Evolutionary conservation across 2,113 vertebrate genomes (phyloP), one percentile per base, ranked within the genome.

Genomic region (Brachyistius frenatus): DNA sequence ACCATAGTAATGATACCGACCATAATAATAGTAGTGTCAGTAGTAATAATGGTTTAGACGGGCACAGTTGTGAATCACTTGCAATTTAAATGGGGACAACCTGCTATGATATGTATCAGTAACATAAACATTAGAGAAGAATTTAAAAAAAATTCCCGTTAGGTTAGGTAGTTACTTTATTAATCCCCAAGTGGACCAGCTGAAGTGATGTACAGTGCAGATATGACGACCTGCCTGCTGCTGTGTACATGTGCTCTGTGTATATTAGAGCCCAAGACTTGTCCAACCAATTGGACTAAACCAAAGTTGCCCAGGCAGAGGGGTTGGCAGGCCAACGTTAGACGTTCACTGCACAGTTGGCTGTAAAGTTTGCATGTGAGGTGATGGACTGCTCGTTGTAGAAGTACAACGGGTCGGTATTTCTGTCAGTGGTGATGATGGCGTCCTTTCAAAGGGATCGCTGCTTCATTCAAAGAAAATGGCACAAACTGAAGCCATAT

Each of bases 281-380:
- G 83, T 78, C 73, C 71, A 81, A 92, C 91, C 76, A 81, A 91
- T 91, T 74, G 63, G 63, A 80, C 76, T 71, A 71, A 83, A 66
- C 52, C 64, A 68, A 53, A 67, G 66, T 53, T 80, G 79, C 64
- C 16, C 53, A 37, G 44, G 30, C 31, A 55, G 16, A 61, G 65
- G 31, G 64, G 47, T 82, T 61, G 47, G 62, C 39, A 13, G 30
- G n/a, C 49, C 35, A 30, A 13, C 66, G n/a, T 30, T 11, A 14
- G 37, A 63, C 47, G 47, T 39, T 57, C 7, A 16, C 31, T 23
- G 7, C 0, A 52, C 6, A 73, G 30, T 23, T 66, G 2, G 13
- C 39, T 16, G 1, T 23, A 16, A 10, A 33, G 30, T 81, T 66
- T 68, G 6, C 0, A n/a, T 55, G 33, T 33, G 3, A 70, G 23